Evolutionary conservation across 1,140 invertebrate genomes (phyloP).

Genomic region (Eumaeus atala): DNA sequence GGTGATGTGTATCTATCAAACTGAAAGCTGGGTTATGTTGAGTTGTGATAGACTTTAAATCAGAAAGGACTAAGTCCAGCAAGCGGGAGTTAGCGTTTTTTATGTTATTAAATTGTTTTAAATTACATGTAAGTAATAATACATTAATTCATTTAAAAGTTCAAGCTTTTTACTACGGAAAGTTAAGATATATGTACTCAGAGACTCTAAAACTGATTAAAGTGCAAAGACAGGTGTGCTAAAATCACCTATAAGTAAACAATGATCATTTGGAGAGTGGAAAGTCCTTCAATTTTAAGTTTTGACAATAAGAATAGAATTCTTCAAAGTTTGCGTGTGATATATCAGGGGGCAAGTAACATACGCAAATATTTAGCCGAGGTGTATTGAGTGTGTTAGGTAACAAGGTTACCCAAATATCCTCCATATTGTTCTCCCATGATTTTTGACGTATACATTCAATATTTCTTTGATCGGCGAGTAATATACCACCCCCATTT

Average conservation of each 20-base stretch:
- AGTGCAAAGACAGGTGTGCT: background rate
- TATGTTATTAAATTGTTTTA: no score
- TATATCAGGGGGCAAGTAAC: constrained; percentile 11
- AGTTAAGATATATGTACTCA: background rate
- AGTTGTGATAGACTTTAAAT: no score
- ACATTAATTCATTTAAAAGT: background rate
- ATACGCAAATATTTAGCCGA: constrained; percentile 9
- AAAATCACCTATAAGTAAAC: constrained; percentile 1
- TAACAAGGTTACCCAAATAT: constrained; percentile 5
- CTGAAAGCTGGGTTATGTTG: no score
- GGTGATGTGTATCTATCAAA: no score
- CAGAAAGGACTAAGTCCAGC: no score
- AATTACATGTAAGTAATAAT: background rate
- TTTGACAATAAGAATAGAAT: constrained; percentile 4
- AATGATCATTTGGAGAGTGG: background rate
- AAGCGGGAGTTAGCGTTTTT: no score
- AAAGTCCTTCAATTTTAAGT: background rate
- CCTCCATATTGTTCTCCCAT: constrained; percentile 18
- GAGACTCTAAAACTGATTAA: background rate
- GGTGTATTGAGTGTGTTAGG: background rate
- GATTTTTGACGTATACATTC: constrained; percentile 13
- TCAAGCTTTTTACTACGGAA: background rate
- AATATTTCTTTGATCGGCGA: constrained; percentile 17
- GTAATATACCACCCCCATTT: constrained; percentile 21
- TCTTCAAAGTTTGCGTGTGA: background rate